Evolutionary conservation across 2,888 invertebrate genomes (phyloP).

Genomic region (Erynnis tages): DNA sequence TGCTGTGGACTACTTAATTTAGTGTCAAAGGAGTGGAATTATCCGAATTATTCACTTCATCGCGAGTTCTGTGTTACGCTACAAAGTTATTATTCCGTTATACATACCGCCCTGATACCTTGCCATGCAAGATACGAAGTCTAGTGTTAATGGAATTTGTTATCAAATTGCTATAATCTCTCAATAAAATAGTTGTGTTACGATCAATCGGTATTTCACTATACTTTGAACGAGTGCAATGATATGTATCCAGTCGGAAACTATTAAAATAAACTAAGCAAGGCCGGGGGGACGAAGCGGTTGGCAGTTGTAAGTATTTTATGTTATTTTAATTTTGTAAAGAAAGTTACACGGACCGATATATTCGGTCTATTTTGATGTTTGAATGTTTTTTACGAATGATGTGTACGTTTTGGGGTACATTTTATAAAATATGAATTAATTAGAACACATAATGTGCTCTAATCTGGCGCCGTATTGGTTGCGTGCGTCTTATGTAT

Average conservation of each 20-base stretch:
- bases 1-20: constrained; percentile 41
- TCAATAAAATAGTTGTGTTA: constrained; percentile 42
- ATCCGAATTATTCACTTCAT: constrained; percentile 40
- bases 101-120: constrained; percentile 35
- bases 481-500: background rate
- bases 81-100: constrained; percentile 34
- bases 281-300: constrained; percentile 33
- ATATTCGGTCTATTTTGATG: constrained; percentile 13
- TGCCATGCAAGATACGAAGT: constrained; percentile 40
- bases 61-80: constrained; percentile 34
- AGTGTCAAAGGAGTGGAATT: constrained; percentile 37
- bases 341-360: background rate
- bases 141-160: constrained; percentile 34
- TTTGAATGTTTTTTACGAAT: constrained; percentile 11
- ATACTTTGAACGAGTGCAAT: constrained; percentile 50
- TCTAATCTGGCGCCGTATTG: constrained; percentile 6
- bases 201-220: constrained; percentile 49
- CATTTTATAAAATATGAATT: constrained; percentile 4
- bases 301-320: constrained; percentile 36
- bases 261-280: constrained; percentile 51
- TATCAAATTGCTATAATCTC: constrained; percentile 35
- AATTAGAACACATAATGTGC: constrained; percentile 1
- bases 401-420: background rate
- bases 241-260: constrained; percentile 54
- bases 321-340: too few relatives aligned